Conservation (phyloP, 2,797 vertebrate genomes). For the Rhinophrynus dorsalis region DNA sequence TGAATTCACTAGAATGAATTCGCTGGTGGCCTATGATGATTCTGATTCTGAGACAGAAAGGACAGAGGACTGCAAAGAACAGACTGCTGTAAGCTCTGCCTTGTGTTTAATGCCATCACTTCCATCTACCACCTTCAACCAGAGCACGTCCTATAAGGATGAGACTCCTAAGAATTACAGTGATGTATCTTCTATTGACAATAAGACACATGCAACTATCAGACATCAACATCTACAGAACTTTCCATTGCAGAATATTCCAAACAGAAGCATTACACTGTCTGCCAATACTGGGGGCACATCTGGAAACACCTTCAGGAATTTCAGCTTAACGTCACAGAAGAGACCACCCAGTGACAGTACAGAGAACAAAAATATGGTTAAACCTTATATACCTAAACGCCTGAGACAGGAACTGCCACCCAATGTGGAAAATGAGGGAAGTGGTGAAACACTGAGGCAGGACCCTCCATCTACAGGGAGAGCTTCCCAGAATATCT, state of each 20-base stretch:
- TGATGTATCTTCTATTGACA: not conserved
- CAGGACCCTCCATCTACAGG: conserved; percentile 14
- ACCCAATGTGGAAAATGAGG: not conserved
- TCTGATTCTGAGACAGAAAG: conserved; percentile 83
- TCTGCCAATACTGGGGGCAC: conserved; percentile 12
- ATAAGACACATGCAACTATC: too few species aligned
- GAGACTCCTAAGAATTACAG: not conserved
- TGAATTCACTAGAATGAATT: conserved; percentile 67
- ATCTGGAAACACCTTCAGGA: conserved; percentile 14
- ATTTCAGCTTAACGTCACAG: not conserved
- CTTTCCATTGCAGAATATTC: not conserved
- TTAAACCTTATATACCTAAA: conserved; percentile 87
- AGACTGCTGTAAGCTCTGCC: not conserved
- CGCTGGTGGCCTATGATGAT: conserved; percentile 89
- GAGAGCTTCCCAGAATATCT: conserved; percentile 47
- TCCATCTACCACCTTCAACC: conserved; percentile 6
- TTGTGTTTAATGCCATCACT: not conserved
- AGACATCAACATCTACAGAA: not conserved
- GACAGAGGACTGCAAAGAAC: conserved; percentile 7
- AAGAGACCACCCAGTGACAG: conserved; percentile 64
- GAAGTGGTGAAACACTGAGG: not conserved
- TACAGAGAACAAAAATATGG: conserved; percentile 46
- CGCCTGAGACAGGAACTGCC: conserved; percentile 68
- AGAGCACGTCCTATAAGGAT: not conserved
- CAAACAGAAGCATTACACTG: conserved; percentile 28